A percentile compares a stretch with the other conserved stretches of the same genome.
Evolutionary conservation across 2,113 vertebrate genomes (phyloP).

Genomic region (Baryphthengus martii): DNA sequence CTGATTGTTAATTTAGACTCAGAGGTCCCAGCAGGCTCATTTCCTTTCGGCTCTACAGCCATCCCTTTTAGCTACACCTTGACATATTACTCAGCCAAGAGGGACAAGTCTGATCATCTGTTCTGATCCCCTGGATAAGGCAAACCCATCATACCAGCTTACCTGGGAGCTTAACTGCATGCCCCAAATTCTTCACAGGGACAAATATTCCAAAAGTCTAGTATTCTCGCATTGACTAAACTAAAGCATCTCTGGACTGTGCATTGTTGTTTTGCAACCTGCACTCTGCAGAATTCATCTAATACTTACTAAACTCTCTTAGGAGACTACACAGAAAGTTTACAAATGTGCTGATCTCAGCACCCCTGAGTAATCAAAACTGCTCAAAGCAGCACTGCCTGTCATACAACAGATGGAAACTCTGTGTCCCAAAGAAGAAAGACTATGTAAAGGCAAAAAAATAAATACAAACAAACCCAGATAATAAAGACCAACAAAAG

Average conservation of each 20-base stretch:
- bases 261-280: background rate
- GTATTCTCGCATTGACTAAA: background rate
- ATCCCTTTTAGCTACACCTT: background rate
- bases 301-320: background rate
- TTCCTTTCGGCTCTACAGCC: background rate
- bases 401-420: background rate
- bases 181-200: background rate
- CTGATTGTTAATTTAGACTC: background rate
- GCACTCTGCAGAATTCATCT: background rate
- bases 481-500: background rate
- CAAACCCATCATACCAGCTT: background rate
- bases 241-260: background rate
- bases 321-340: background rate
- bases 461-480: background rate
- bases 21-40: background rate
- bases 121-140: background rate
- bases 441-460: background rate
- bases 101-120: background rate
- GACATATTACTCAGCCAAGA: background rate
- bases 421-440: background rate
- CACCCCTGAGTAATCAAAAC: background rate
- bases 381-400: background rate
- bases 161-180: background rate
- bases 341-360: background rate
- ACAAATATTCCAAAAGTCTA: background rate